Base-by-base conservation (phyloP, 2,113 vertebrate species). In the Elachura formosa region DNA sequence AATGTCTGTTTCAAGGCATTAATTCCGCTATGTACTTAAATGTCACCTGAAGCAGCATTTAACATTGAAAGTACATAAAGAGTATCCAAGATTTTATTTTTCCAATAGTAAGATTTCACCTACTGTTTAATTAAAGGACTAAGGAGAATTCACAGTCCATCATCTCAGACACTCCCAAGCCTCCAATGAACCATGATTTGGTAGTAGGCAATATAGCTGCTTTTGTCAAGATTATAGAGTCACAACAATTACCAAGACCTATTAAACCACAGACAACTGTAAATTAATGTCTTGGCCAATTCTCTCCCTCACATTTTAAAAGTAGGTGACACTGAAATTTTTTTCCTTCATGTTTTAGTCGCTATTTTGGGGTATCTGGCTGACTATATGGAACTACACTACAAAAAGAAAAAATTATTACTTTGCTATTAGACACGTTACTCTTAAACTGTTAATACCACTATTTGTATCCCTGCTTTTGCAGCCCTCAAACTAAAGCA, bases 11-110 rank as follows among this genome's bases (percentile, higher is more conserved):
- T 84, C 59, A 49, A 80, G 46, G 59, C 36, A 67, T 71, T 73
- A 87, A 46, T 91, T 94, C 82, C 6, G 10, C 61, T 52, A 43
- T 14, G 6, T 45, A 82, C 25, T 59, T 52, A 66, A 66, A 69
- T 15, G 23, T 63, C 54, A 92, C 67, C 72, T 95, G 55, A 86
- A 91, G 62, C 23, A 73, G 56, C 18, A 88, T 45, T 76, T 75
- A 58, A 54, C 6, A 41, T 34, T 66, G 23, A 5, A 87, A 91
- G 23, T 16, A 58, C 6, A 59, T 20, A 78, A 89, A 77, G 6
- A 2, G 0, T 28, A 91, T 5, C 28, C 15, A 54, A 71, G 7
- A 11, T 17, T 36, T 55, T 61, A 8, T 22, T 36, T 66, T 22
- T n/a, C 17, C 18, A 89, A 38, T 7, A 59, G 14, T n/a, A 76